Base-by-base conservation (phyloP, 2,888 invertebrate species). In the Nysson spinosus region DNA sequence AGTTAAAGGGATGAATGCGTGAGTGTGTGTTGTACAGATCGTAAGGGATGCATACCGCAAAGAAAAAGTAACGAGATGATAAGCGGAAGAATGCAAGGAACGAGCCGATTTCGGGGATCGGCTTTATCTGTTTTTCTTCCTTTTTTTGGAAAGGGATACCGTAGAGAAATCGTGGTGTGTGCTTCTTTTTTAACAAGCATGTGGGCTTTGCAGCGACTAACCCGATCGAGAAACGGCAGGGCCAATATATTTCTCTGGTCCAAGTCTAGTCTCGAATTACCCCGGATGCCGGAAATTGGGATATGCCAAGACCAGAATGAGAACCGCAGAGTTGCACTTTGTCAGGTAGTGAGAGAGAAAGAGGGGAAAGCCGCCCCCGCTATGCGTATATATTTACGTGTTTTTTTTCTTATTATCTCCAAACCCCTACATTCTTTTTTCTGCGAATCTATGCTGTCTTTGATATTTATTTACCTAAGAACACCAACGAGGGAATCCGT, bases 121-220 rank as follows among this genome's bases (percentile, higher is more conserved):
- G 1, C 24, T 24, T 24, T 24, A 5, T 1, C 2, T 5, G 24
- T 1, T 24, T 9, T 24, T 7, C 24, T 24, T 9, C 16, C 4
- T 14, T 14, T 14, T 34, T 14, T 6, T 14, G 14, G 4, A 46
- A 47, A 50, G 56, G 37, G 43, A 63, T 42, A 69, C 64, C 64
- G 80, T 79, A 80, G 78, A 63, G 66, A 42, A 46, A 32, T 17
- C 62, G 69, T 75, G 76, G 81, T 85, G 83, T 85, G 85, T 83
- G 85, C 83, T 49, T 68, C 49, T 56, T 71, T 72, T 42, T 84
- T 87, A 87, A 87, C 85, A 79, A 87, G 87, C 87, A 87, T 87
- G 87, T 79, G 79, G 81, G 87, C 86, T 87, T 86, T 85, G 86
- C 87, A 86, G 87, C 86, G 84, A 87, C 85, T 87, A 87, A 87